These are phyloP conservation scores for Rhyacophila evoluta DNA, from an alignment of 2,888 invertebrate species.

Conservation along the genomic window DNA sequence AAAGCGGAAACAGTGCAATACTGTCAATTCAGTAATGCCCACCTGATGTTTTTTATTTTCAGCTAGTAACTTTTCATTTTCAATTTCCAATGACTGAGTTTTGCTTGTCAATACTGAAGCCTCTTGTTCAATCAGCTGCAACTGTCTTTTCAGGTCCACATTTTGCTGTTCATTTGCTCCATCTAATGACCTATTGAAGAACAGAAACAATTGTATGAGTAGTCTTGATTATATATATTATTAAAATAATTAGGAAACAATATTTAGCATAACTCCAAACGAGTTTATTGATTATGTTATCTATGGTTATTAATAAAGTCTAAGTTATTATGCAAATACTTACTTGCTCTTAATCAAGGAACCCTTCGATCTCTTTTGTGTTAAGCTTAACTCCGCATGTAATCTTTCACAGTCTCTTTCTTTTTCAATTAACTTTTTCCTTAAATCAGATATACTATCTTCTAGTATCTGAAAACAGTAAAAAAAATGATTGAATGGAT, in stretches of 20 bases:
- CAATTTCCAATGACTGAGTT: conserved; percentile 76
- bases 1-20: too few relatives aligned
- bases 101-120: conserved; percentile 76
- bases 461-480: conserved; percentile 69
- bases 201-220: too few relatives aligned
- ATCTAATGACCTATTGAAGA: conserved; percentile 69
- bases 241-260: too few relatives aligned
- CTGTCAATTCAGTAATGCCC: too few relatives aligned
- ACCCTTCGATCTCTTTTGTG: conserved; percentile 74
- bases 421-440: conserved; percentile 84
- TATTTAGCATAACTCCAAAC: too few relatives aligned
- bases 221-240: too few relatives aligned
- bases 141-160: conserved; percentile 78
- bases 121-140: conserved; percentile 84
- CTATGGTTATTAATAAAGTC: too few relatives aligned
- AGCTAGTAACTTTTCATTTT: conserved; percentile 79
- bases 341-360: conserved; percentile 75
- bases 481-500: too few relatives aligned
- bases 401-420: conserved; percentile 84
- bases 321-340: too few relatives aligned
- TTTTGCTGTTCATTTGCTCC: conserved; percentile 71
- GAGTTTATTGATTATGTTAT: too few relatives aligned
- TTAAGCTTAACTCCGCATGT: conserved; percentile 76
- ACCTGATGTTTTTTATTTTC: conserved; percentile 81
- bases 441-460: conserved; percentile 79